Conservation (phyloP, 2,113 vertebrate species). For the Tenebrosternarchus preto region DNA sequence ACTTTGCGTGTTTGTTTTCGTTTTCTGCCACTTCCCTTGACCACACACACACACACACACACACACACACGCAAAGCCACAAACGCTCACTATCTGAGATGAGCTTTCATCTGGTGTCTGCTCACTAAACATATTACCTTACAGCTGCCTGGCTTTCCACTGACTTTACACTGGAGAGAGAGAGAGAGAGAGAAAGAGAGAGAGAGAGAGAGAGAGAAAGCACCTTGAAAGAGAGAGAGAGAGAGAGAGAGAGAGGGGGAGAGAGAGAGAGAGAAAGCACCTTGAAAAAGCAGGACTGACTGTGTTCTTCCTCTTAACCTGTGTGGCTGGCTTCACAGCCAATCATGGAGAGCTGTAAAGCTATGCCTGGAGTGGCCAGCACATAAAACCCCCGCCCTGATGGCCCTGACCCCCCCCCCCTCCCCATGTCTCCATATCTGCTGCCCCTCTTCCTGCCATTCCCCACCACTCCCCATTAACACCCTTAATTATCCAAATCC, state of each 20-base stretch:
- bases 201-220: not conserved
- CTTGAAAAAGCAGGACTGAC: slow-evolving; percentile 16
- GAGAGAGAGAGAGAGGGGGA: not conserved
- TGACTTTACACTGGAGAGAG: slow-evolving; percentile 24
- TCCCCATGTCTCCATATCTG: slow-evolving; percentile 57
- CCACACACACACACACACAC: too few relatives aligned
- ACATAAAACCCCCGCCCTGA: slow-evolving; percentile 34
- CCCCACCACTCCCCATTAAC: slow-evolving; percentile 78
- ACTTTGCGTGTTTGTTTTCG: slow-evolving; percentile 57
- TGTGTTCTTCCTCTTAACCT: slow-evolving; percentile 1
- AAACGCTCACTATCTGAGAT: slow-evolving; percentile 57
- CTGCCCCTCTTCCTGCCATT: slow-evolving; percentile 64
- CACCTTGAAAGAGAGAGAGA: slow-evolving; percentile 21
- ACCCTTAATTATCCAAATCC: slow-evolving; percentile 80
- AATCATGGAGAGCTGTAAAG: slow-evolving; percentile 46
- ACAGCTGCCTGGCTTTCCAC: slow-evolving; percentile 43
- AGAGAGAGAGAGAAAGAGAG: slow-evolving; percentile 19
- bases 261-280: slow-evolving; percentile 15
- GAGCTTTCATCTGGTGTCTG: slow-evolving; percentile 65
- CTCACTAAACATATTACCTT: slow-evolving; percentile 59
- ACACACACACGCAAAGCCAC: slow-evolving; percentile 36
- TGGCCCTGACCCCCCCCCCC: slow-evolving; percentile 45
- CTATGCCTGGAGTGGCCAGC: slow-evolving; percentile 41
- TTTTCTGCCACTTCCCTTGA: slow-evolving; percentile 52
- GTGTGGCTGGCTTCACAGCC: slow-evolving; percentile 6